Conservation (phyloP, 2,888 invertebrate genomes). For the Coronaproctus castanopsis region DNA sequence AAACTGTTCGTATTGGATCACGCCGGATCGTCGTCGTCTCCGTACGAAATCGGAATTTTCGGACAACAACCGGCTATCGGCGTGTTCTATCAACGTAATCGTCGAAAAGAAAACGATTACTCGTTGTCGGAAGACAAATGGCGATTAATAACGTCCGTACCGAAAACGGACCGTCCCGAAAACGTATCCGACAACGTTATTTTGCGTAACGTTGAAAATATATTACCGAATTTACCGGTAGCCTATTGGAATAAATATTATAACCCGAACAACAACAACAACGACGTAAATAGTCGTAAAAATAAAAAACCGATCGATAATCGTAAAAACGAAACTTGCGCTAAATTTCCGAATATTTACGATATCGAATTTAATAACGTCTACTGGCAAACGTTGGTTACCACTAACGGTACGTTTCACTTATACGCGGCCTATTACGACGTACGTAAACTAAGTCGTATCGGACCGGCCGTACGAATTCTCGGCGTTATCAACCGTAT, state of each 20-base stretch:
- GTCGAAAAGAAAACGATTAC: slow-evolving; percentile 7
- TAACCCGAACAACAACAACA: too few relatives aligned
- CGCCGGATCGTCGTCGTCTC: too few relatives aligned
- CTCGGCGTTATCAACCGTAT: slow-evolving; percentile 77
- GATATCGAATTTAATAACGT: slow-evolving; percentile 83
- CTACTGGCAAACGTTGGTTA: slow-evolving; percentile 73
- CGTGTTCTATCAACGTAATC: slow-evolving; percentile 5
- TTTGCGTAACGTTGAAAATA: slow-evolving; percentile 43
- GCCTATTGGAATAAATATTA: slow-evolving; percentile 57
- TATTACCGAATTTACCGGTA: slow-evolving; percentile 64
- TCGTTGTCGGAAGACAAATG: not conserved
- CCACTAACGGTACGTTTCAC: slow-evolving; percentile 61
- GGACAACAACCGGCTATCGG: slow-evolving; percentile 7
- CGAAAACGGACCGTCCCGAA: slow-evolving; percentile 2
- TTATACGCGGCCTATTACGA: slow-evolving; percentile 79
- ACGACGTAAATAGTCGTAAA: slow-evolving; percentile 40
- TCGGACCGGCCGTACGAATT: slow-evolving; percentile 66
- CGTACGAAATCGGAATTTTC: not conserved
- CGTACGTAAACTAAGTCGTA: slow-evolving; percentile 48
- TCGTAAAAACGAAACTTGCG: slow-evolving; percentile 43
- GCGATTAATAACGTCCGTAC: slow-evolving; percentile 1
- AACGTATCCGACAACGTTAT: slow-evolving; percentile 11
- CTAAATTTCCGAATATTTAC: slow-evolving; percentile 68
- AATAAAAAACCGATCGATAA: not conserved
- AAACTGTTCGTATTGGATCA: slow-evolving; percentile 16